These are phyloP conservation scores for Musca domestica DNA, from an alignment of 1,140 invertebrate species.

Conservation along the genomic window DNA sequence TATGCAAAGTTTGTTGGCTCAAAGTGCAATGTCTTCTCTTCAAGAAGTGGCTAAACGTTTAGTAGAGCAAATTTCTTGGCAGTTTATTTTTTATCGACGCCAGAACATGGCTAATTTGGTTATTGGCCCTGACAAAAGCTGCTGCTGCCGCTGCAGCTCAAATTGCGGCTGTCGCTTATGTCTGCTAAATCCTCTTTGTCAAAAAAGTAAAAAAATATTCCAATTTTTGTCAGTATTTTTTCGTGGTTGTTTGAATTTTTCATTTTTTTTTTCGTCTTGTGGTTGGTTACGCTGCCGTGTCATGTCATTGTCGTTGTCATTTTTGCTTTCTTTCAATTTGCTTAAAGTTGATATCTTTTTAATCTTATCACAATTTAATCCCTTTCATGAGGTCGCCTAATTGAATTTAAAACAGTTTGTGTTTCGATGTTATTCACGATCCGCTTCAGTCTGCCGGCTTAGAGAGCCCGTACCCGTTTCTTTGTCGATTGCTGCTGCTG, in stretches of 20 bases:
- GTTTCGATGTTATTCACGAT: no score
- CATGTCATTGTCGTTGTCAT: conserved; percentile 15
- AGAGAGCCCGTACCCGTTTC: no score
- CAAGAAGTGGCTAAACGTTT: conserved; percentile 13
- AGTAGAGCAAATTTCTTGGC: conserved; percentile 15
- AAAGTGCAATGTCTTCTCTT: no score
- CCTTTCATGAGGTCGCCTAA: conserved; percentile 19
- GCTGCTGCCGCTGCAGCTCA: background rate
- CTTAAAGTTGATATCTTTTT: conserved; percentile 13
- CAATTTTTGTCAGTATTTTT: background rate
- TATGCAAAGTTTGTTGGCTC: no score
- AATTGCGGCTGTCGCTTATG: conserved; percentile 7
- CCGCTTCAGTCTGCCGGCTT: no score
- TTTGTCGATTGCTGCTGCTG: background rate
- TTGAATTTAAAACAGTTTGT: conserved; percentile 20
- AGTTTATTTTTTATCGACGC: background rate
- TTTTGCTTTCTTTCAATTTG: conserved; percentile 6
- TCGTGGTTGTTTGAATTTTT: background rate
- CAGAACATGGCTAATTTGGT: no score
- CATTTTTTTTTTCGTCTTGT: background rate
- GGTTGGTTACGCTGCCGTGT: conserved; percentile 8
- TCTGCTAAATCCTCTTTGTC: conserved; percentile 17
- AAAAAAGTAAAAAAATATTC: background rate
- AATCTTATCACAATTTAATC: conserved; percentile 22
- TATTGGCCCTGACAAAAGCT: no score